Percentiles rank a stretch among this genome's conserved stretches.
Conservation (phyloP, 2,888 invertebrate genomes). For the Diplazon laetatorius region DNA sequence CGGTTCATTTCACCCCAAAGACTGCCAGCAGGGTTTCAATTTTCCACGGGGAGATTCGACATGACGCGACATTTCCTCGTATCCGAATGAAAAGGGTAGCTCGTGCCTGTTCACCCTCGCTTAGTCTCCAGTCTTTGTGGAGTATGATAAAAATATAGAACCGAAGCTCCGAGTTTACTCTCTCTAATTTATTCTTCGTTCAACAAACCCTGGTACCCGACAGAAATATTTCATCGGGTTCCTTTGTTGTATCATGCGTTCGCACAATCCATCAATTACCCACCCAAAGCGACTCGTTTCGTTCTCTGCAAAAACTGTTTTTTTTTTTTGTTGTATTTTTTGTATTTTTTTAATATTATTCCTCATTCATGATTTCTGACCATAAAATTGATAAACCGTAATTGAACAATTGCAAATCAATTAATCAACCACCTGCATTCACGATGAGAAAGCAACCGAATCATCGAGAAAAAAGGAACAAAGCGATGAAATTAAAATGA, state of each 20-base stretch:
- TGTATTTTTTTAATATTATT: conserved; percentile 1
- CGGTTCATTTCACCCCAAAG: conserved; percentile 8
- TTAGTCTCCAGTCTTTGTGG: not conserved
- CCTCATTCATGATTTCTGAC: not conserved
- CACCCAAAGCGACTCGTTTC: conserved; percentile 7
- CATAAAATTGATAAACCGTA: too few relatives aligned
- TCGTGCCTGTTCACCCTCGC: conserved; percentile 1
- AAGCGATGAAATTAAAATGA: not conserved
- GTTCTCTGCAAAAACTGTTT: not conserved
- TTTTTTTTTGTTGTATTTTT: too few relatives aligned
- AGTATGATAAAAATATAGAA: not conserved
- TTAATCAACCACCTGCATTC: not conserved
- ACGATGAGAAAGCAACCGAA: not conserved
- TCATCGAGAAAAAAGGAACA: not conserved
- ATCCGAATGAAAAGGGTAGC: conserved; percentile 15
- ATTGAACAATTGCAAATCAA: not conserved
- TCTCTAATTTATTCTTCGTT: conserved; percentile 38
- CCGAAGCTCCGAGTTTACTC: not conserved
- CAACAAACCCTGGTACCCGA: not conserved
- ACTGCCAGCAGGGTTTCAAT: conserved; percentile 30
- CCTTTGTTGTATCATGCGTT: too few relatives aligned
- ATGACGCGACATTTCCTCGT: conserved; percentile 21
- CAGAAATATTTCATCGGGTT: conserved; percentile 6
- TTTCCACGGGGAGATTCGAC: conserved; percentile 36
- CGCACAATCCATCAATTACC: not conserved